Evolutionary conservation across 2,113 vertebrate species (phyloP).

Genomic region (Calcarius ornatus): DNA sequence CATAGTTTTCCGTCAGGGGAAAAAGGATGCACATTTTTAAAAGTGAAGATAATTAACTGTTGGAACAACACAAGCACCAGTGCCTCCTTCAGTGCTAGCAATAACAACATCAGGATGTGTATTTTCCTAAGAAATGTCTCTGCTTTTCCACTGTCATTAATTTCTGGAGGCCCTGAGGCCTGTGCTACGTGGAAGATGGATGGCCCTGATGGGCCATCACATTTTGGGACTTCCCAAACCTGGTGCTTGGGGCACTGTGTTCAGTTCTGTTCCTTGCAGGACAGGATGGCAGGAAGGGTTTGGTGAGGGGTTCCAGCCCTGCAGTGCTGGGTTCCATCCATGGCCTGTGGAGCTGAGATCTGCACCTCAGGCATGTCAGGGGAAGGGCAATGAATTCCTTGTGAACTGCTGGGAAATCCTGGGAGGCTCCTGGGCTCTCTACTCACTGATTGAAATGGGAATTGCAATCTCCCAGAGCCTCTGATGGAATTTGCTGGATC

Average conservation of each 20-base stretch:
- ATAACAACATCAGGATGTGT: background rate
- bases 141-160: background rate
- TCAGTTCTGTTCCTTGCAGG: background rate
- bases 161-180: background rate
- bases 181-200: fast-evolving
- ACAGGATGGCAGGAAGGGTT: background rate
- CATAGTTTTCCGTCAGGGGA: background rate
- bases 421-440: background rate
- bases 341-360: background rate
- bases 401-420: background rate
- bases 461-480: background rate
- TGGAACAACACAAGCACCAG: background rate
- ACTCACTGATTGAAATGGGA: background rate
- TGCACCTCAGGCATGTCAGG: background rate
- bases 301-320: background rate
- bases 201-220: background rate
- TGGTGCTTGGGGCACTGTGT: background rate
- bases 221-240: background rate
- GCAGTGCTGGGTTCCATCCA: no score
- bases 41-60: background rate
- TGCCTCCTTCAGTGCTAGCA: background rate
- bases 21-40: background rate
- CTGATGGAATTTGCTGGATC: fast-evolving
- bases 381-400: background rate
- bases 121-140: background rate